A percentile compares a stretch with the other conserved stretches of the same genome.
Conservation (phyloP, 1,140 invertebrate genomes). For the Aphelenchoides besseyi region DNA sequence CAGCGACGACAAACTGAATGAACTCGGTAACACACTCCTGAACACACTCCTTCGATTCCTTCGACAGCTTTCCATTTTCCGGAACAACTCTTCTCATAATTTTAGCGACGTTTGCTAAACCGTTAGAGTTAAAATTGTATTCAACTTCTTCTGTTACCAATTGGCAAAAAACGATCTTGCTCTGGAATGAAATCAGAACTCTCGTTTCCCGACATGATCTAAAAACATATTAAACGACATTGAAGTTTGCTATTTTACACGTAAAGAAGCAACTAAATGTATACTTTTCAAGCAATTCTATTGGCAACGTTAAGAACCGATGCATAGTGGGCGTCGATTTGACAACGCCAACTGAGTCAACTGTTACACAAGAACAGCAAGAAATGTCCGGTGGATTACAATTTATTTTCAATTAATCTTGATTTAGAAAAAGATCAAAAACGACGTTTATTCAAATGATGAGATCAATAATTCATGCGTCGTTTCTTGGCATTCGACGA, state of each 20-base stretch:
- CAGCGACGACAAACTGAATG: slow-evolving; percentile 97
- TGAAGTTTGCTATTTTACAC: too few species aligned
- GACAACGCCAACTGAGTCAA: not conserved
- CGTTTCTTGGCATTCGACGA: not conserved
- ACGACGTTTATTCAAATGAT: not conserved
- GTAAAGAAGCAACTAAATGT: too few species aligned
- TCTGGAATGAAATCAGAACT: slow-evolving; percentile 48
- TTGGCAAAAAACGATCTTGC: slow-evolving; percentile 60
- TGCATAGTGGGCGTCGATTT: not conserved
- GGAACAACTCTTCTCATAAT: slow-evolving; percentile 99
- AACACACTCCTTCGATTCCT: slow-evolving; percentile 97
- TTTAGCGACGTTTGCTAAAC: slow-evolving; percentile 86
- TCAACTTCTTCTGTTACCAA: slow-evolving; percentile 42
- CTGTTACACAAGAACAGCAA: not conserved
- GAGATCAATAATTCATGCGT: not conserved
- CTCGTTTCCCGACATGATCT: slow-evolving; percentile 17
- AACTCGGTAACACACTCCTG: slow-evolving; percentile 99
- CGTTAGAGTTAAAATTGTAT: not conserved
- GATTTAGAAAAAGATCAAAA: too few species aligned
- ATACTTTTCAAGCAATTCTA: too few species aligned
- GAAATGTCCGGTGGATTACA: not conserved
- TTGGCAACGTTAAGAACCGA: too few species aligned
- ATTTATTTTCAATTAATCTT: too few species aligned
- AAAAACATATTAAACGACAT: not conserved
- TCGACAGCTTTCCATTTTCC: slow-evolving; percentile 89